Percentiles rank a stretch among this genome's conserved stretches.
These are phyloP conservation scores for Xiphophorus couchianus DNA, from an alignment of 2,113 vertebrate genomes.

Conservation along the genomic window DNA sequence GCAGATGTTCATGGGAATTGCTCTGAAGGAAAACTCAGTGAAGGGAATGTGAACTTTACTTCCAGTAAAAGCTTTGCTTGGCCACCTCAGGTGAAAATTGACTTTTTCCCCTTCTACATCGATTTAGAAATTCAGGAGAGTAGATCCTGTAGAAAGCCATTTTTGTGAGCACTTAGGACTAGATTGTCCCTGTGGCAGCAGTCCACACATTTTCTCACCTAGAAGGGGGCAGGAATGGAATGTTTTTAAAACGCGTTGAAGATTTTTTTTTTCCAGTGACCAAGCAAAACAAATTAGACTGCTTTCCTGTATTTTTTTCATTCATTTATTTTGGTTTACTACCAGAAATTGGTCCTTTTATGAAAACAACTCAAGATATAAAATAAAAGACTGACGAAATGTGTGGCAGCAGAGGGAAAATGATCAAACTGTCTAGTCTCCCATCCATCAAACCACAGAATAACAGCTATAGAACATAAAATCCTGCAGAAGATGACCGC, in stretches of 20 bases:
- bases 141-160: slow-evolving; percentile 37
- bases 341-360: slow-evolving; percentile 48
- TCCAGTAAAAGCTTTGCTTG: slow-evolving; percentile 14
- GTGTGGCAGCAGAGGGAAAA: slow-evolving; percentile 43
- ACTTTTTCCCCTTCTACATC: slow-evolving; percentile 1
- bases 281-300: slow-evolving; percentile 38
- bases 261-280: slow-evolving; percentile 23
- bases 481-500: slow-evolving; percentile 48
- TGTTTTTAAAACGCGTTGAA: slow-evolving; percentile 35
- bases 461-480: slow-evolving; percentile 57
- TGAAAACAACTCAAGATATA: not conserved
- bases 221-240: slow-evolving; percentile 10
- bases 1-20: not conserved
- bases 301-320: slow-evolving; percentile 22
- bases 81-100: slow-evolving; percentile 1
- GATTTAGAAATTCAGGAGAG: slow-evolving; percentile 35
- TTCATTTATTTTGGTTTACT: slow-evolving; percentile 54
- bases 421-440: slow-evolving; percentile 41
- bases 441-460: slow-evolving; percentile 50
- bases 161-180: slow-evolving; percentile 48
- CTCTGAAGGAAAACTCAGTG: not conserved
- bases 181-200: slow-evolving; percentile 47
- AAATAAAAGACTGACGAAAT: slow-evolving; percentile 10
- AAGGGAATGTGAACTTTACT: slow-evolving; percentile 15
- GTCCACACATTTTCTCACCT: slow-evolving; percentile 41